A percentile compares a stretch with the other conserved stretches of the same genome.
Evolutionary conservation across 1,140 invertebrate species (phyloP).

Genomic region (Homarus americanus): DNA sequence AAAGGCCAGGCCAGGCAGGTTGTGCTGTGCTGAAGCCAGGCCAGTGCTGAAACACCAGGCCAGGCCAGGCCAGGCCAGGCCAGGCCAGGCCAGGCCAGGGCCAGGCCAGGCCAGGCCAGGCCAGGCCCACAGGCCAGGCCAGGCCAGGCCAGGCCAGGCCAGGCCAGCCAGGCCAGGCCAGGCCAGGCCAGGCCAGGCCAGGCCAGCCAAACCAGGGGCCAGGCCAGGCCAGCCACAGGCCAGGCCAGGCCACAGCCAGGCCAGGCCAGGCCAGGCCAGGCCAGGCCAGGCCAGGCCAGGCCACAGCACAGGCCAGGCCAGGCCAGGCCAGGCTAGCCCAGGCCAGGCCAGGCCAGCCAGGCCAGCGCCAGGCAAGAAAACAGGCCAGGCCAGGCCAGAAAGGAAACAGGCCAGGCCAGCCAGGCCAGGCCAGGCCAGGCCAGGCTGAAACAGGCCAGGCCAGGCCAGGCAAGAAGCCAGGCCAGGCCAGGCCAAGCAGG

Average conservation of each 20-base stretch:
- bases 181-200: slow-evolving; percentile 52
- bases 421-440: slow-evolving; percentile 38
- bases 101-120: slow-evolving; percentile 9
- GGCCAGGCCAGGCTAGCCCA: slow-evolving; percentile 40
- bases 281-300: slow-evolving; percentile 48
- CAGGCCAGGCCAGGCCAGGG: slow-evolving; percentile 51
- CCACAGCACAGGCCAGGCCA: slow-evolving; percentile 35
- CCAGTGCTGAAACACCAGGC: not conserved
- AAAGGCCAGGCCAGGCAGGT: not conserved
- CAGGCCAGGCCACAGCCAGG: slow-evolving; percentile 43
- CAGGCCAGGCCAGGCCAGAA: not conserved
- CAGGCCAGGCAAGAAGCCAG: slow-evolving; percentile 15
- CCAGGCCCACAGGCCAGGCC: slow-evolving; percentile 49
- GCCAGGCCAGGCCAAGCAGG: slow-evolving; percentile 21
- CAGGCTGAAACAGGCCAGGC: slow-evolving; percentile 17
- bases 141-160: slow-evolving; percentile 29
- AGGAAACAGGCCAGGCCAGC: slow-evolving; percentile 54
- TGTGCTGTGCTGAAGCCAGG: not conserved
- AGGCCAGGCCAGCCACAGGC: slow-evolving; percentile 23
- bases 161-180: slow-evolving; percentile 54
- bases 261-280: slow-evolving; percentile 55
- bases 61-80: slow-evolving; percentile 22
- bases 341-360: not conserved
- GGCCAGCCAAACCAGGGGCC: slow-evolving; percentile 43
- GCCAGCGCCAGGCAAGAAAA: slow-evolving; percentile 3